phyloP scores from a whole-genome alignment of 2,113 vertebrate species.

The Aegithalos caudatus region DNA sequence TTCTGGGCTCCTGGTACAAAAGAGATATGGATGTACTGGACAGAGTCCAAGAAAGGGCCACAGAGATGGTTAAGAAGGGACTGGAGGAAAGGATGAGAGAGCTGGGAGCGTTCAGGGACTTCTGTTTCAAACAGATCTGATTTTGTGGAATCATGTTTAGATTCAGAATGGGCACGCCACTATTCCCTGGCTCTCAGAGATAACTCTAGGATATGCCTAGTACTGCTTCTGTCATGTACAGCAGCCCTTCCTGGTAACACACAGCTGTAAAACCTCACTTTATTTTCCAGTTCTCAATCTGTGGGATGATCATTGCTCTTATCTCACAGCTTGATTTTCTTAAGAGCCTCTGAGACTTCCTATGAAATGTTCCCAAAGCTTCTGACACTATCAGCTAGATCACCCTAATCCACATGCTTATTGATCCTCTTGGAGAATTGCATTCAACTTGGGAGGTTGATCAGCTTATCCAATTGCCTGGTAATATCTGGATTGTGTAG shows the following conservation, averaged over 20 bases:
- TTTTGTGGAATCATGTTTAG: not conserved
- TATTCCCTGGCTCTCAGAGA: not conserved
- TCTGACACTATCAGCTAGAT: not conserved
- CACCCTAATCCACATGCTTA: slow-evolving; percentile 8
- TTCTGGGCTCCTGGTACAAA: not conserved
- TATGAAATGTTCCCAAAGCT: not conserved
- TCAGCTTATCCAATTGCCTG: not conserved
- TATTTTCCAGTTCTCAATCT: not conserved
- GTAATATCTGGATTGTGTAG: not conserved
- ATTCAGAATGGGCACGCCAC: not conserved
- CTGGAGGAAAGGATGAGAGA: not conserved
- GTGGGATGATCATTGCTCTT: not conserved
- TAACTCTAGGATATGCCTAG: not conserved
- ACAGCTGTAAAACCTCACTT: not conserved
- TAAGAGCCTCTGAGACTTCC: not conserved
- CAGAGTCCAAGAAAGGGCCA: not conserved
- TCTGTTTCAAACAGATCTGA: not conserved
- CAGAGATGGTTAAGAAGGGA: not conserved
- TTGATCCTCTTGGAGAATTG: not conserved
- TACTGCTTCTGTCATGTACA: not conserved
- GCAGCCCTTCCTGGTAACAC: not conserved
- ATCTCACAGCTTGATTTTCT: slow-evolving; percentile 5
- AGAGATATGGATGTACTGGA: not conserved
- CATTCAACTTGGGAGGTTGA: not conserved
- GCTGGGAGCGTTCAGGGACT: not conserved